phyloP scores from a whole-genome alignment of 1,140 invertebrate genomes.

The Drosophila kohkoa region DNA sequence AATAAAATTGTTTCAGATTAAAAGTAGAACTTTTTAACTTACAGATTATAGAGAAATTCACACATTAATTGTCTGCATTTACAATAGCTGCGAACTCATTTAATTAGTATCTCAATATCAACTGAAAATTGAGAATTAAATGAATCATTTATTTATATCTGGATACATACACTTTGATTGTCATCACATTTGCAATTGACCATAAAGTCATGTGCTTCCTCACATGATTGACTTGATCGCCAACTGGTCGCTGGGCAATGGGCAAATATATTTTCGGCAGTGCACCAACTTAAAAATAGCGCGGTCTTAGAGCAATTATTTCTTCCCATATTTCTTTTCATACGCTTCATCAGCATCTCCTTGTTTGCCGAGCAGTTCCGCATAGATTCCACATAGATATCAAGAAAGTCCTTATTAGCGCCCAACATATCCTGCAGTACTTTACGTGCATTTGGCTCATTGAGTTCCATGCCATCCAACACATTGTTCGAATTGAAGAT shows the following conservation, averaged over 20 bases:
- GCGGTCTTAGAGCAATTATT: constrained; percentile 38
- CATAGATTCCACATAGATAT: constrained; percentile 36
- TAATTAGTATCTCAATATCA: not conserved
- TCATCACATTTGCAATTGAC: constrained; percentile 43
- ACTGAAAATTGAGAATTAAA: not conserved
- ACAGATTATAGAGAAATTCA: too few species aligned
- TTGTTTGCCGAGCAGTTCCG: constrained; percentile 43
- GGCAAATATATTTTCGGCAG: constrained; percentile 40
- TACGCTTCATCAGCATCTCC: constrained; percentile 9
- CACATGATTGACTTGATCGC: constrained; percentile 39
- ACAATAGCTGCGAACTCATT: not conserved
- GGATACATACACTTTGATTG: constrained; percentile 15
- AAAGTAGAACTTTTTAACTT: too few species aligned
- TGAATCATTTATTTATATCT: constrained; percentile 9
- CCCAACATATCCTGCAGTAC: constrained; percentile 49
- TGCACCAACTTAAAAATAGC: constrained; percentile 32
- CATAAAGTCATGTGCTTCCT: constrained; percentile 39
- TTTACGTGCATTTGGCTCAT: constrained; percentile 30
- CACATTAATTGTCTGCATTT: not conserved
- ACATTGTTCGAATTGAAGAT: constrained; percentile 54
- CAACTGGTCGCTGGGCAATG: constrained; percentile 62
- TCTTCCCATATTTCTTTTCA: not conserved
- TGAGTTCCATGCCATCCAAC: constrained; percentile 26
- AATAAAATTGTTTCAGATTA: too few species aligned
- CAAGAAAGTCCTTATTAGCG: constrained; percentile 45